Evolutionary conservation across 2,113 vertebrate genomes (phyloP).

Genomic region (Tauraco erythrolophus): DNA sequence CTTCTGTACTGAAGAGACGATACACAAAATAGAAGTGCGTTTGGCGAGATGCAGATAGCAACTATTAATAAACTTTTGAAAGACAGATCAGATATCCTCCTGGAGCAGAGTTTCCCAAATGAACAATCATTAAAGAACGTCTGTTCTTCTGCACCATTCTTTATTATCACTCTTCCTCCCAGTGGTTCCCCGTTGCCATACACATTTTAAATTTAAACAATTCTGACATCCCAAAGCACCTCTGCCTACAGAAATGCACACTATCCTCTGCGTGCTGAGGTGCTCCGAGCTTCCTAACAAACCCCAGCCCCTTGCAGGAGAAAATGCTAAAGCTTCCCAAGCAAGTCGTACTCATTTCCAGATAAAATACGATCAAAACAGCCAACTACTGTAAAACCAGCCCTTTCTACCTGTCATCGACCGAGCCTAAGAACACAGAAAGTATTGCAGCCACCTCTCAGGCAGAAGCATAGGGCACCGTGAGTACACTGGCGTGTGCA

Average conservation of each 20-base stretch:
- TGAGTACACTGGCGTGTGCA: background rate
- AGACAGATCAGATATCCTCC: background rate
- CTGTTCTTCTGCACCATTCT: background rate
- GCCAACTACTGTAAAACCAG: background rate
- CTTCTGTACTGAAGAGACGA: background rate
- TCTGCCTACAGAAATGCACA: background rate
- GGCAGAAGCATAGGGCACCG: accelerated
- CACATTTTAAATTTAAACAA: slow-evolving; percentile 15
- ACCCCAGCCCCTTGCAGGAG: background rate
- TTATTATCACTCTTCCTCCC: slow-evolving; percentile 10
- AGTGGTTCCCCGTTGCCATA: background rate
- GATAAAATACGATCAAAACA: background rate
- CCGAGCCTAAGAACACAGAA: accelerated
- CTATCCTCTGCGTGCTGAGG: background rate
- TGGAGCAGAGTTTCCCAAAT: background rate
- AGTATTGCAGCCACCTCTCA: background rate
- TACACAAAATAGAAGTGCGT: background rate
- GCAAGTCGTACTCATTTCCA: background rate
- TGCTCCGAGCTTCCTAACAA: background rate
- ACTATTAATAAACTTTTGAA: slow-evolving; percentile 63
- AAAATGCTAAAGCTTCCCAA: background rate
- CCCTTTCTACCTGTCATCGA: background rate
- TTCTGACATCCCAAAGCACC: background rate
- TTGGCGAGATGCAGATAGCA: slow-evolving; percentile 32
- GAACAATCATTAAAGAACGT: background rate